A percentile compares a stretch with the other conserved stretches of the same genome.
Evolutionary conservation across 2,888 invertebrate genomes (phyloP).

Genomic region (Chrysolina oricalcia): DNA sequence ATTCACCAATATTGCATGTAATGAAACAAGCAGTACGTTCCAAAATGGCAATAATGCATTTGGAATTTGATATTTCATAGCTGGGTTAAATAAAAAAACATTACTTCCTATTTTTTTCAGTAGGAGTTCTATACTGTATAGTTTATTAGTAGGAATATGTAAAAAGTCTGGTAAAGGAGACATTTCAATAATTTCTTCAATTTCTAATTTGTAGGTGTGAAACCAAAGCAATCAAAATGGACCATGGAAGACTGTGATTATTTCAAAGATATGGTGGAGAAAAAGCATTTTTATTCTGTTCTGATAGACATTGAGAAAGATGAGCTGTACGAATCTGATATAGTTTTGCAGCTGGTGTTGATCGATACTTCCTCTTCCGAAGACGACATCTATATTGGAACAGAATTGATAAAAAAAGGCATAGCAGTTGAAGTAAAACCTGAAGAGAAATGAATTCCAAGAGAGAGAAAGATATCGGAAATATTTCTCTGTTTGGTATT

Average conservation of each 20-base stretch:
- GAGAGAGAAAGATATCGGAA: neutral
- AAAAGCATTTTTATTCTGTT: constrained; percentile 81
- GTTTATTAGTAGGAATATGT: no score
- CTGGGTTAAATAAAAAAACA: no score
- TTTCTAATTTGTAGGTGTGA: constrained; percentile 70
- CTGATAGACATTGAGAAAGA: constrained; percentile 79
- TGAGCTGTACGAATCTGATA: constrained; percentile 76
- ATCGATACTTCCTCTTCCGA: constrained; percentile 82
- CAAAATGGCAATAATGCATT: no score
- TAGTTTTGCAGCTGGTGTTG: constrained; percentile 79
- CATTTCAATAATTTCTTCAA: neutral
- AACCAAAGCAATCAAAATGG: constrained; percentile 77
- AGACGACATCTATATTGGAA: constrained; percentile 80
- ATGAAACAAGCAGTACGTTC: no score
- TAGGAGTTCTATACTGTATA: no score
- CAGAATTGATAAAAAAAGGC: constrained; percentile 78
- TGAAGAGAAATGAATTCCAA: neutral
- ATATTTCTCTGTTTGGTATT: neutral
- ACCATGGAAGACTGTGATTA: constrained; percentile 82
- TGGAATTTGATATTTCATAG: no score
- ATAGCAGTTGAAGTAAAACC: constrained; percentile 62
- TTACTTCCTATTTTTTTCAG: no score
- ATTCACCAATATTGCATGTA: no score
- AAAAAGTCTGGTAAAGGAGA: no score
- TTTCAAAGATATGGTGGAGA: constrained; percentile 82